Conservation (phyloP, 2,888 invertebrate genomes). For the Rhamnusium bicolor region DNA sequence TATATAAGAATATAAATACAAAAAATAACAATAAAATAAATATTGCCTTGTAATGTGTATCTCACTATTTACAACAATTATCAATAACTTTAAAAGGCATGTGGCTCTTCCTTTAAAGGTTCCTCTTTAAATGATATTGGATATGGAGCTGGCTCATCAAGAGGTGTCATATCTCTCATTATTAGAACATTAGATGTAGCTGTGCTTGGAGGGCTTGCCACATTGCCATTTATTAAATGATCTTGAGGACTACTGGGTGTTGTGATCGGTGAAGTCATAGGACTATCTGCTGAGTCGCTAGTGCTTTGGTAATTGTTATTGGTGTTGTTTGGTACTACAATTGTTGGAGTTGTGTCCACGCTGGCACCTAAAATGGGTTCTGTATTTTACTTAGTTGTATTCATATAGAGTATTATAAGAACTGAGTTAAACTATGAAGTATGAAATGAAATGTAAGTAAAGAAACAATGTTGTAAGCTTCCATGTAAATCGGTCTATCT, state of each 20-base stretch:
- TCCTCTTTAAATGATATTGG: constrained; percentile 73
- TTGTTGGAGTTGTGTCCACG: constrained; percentile 68
- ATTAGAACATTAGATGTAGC: constrained; percentile 69
- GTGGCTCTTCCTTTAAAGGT: constrained; percentile 72
- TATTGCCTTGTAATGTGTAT: constrained; percentile 5
- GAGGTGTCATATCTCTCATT: constrained; percentile 70
- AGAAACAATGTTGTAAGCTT: too few relatives aligned
- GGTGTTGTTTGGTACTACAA: constrained; percentile 62
- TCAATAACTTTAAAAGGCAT: constrained; percentile 62
- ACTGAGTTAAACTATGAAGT: not conserved
- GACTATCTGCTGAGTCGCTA: constrained; percentile 75
- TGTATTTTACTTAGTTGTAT: constrained; percentile 54
- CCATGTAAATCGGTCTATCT: too few relatives aligned
- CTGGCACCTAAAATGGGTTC: constrained; percentile 70
- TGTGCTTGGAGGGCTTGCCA: constrained; percentile 68
- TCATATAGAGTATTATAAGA: not conserved
- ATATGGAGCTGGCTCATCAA: constrained; percentile 65
- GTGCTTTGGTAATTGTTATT: constrained; percentile 74
- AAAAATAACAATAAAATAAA: constrained; percentile 32
- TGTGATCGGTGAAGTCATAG: constrained; percentile 72
- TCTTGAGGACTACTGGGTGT: constrained; percentile 69
- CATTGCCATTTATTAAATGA: constrained; percentile 66
- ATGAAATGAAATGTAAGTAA: not conserved
- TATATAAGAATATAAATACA: constrained; percentile 12
- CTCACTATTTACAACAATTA: constrained; percentile 10